Evolutionary conservation across 2,113 vertebrate species (phyloP), one percentile per base, ranked within the genome.

Genomic region (Fulica atra): DNA sequence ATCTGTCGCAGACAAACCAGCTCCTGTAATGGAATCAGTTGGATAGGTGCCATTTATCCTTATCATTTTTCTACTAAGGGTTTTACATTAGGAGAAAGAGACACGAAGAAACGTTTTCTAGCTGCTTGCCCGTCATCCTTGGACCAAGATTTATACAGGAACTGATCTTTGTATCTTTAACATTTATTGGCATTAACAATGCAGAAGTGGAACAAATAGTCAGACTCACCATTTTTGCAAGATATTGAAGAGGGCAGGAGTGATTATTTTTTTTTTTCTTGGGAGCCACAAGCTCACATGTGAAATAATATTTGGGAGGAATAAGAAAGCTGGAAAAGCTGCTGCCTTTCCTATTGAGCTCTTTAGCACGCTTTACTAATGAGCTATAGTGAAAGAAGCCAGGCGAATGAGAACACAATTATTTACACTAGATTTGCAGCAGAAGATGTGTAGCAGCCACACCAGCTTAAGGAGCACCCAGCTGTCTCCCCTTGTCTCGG

Each of bases 41-140:
- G 88, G 93, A 76, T 84, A 94, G 95, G 53, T 95, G 91, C 95
- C 95, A 93, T 95, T 93, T 96, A 96, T 97, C 89, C 93, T 95
- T 94, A 96, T 95, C 76, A 93, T 94, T 93, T 95, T 96, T 91
- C 88, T 92, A 74, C 82, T 84, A 79, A 74, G 70, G 83, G 82
- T 88, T 97, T 96, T 94, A 92, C 66, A 44, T 92, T 92, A 86
- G 44, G 26, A 48, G 91, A 36, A 88, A 85, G 92, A 94, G 90
- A 84, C 86, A 57, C 10, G 69, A 81, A 86, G 86, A 88, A 92
- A 95, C 3, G 7, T 81, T 93, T 95, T 89, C 50, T 61, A 93
- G 73, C 86, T 94, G 83, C 77, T 86, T 81, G 70, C 88, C 88
- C 12, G 0, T 96, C 92, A 93, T 93, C 88, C 86, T 92, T 88